A percentile compares a stretch with the other conserved stretches of the same genome.
Evolutionary conservation across 2,888 invertebrate genomes (phyloP).

Genomic region (Rhagophthalmus giganteus): DNA sequence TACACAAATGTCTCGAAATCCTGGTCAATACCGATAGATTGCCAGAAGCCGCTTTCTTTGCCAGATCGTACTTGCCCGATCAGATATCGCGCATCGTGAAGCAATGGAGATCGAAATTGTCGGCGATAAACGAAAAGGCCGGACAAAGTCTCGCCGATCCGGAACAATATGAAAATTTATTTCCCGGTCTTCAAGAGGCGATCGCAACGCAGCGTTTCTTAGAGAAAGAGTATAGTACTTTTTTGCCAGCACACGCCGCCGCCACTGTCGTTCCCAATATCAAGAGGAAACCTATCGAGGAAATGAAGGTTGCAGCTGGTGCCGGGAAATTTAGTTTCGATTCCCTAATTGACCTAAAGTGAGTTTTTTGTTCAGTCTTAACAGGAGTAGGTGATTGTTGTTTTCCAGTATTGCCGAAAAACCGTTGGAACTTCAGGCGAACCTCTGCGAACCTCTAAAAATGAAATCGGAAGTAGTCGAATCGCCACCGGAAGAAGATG

Average conservation of each 20-base stretch:
- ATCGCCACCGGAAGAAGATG: conserved; percentile 56
- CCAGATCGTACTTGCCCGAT: conserved; percentile 93
- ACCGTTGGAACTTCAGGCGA: conserved; percentile 14
- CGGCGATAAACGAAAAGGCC: conserved; percentile 82
- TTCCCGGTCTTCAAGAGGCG: conserved; percentile 79
- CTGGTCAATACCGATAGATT: conserved; percentile 84
- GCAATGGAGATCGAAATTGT: conserved; percentile 83
- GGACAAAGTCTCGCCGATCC: conserved; percentile 96
- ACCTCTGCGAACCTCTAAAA: neutral
- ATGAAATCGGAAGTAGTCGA: neutral
- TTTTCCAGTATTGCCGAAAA: conserved; percentile 37
- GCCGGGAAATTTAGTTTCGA: conserved; percentile 58
- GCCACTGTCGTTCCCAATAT: conserved; percentile 61
- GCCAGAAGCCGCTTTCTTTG: conserved; percentile 98
- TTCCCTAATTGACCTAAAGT: too few species aligned
- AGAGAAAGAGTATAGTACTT: conserved; percentile 53
- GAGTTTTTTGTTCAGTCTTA: too few species aligned
- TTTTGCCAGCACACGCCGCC: conserved; percentile 65
- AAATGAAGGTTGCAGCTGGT: conserved; percentile 67
- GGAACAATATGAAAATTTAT: conserved; percentile 92
- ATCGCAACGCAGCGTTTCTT: conserved; percentile 72
- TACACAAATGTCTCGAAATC: conserved; percentile 86
- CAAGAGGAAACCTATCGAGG: conserved; percentile 71
- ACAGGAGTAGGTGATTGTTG: conserved; percentile 10
- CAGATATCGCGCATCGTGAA: conserved; percentile 84